These are phyloP conservation scores for Athetis lepigone DNA, from an alignment of 2,888 invertebrate genomes.

Conservation along the genomic window DNA sequence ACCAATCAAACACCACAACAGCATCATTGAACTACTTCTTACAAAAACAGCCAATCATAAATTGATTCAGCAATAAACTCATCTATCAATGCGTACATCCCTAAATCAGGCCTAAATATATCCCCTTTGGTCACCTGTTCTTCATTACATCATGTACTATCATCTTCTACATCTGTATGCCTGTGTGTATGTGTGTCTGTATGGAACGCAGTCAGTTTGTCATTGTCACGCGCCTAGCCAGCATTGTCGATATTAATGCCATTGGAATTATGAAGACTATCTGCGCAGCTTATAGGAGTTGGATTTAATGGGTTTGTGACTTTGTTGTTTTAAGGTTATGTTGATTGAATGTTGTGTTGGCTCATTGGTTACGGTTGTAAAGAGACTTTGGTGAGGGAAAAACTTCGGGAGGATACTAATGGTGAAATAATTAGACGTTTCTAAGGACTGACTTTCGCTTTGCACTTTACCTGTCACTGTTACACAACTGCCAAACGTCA, in stretches of 20 bases:
- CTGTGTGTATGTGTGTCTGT: constrained; percentile 20
- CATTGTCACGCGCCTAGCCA: constrained; percentile 49
- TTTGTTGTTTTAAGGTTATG: background rate
- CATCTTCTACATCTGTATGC: constrained; percentile 16
- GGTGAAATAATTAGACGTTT: no score
- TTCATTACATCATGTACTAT: constrained; percentile 45
- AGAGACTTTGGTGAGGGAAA: no score
- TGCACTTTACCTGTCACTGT: no score
- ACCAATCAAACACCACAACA: constrained; percentile 4
- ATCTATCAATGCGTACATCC: constrained; percentile 33
- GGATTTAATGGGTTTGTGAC: background rate
- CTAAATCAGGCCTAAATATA: constrained; percentile 56
- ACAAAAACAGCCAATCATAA: constrained; percentile 32
- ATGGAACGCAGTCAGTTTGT: constrained; percentile 40
- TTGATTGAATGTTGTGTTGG: no score
- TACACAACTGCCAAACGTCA: no score
- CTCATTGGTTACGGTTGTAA: no score
- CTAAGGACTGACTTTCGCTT: no score
- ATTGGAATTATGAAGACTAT: constrained; percentile 42
- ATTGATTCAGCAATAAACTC: constrained; percentile 25
- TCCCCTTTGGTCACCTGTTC: constrained; percentile 50
- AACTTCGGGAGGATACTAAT: no score
- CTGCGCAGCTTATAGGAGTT: constrained; percentile 1
- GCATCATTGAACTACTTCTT: constrained; percentile 6
- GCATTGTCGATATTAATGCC: constrained; percentile 58